Conservation (phyloP, 2,113 vertebrate genomes). For the Cathartes aura region DNA sequence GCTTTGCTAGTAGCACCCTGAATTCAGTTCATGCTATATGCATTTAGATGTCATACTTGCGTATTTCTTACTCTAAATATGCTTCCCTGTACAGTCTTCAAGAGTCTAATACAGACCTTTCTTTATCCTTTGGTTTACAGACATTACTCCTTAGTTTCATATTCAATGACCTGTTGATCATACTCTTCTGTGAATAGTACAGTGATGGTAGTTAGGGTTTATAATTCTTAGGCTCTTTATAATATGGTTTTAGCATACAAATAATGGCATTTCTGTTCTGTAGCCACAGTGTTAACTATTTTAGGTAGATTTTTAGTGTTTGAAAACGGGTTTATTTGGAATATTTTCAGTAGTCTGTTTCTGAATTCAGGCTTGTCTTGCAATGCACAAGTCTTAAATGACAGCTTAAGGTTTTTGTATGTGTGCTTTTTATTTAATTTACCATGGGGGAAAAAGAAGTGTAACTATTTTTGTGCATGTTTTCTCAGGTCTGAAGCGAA, state of each 20-base stretch:
- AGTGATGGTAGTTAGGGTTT: neutral
- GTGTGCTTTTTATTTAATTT: neutral
- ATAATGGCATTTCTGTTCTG: neutral
- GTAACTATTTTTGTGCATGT: neutral
- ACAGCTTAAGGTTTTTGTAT: neutral
- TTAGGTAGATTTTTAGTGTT: neutral
- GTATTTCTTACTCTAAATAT: neutral
- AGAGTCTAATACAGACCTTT: neutral
- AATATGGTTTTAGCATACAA: neutral
- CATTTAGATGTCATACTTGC: neutral
- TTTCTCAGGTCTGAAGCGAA: neutral
- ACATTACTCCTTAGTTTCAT: neutral
- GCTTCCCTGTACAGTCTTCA: neutral
- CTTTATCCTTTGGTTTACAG: neutral
- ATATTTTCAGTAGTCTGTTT: neutral
- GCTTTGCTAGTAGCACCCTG: neutral
- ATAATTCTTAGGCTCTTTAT: neutral
- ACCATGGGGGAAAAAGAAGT: neutral
- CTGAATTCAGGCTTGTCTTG: neutral
- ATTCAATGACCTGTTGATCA: neutral
- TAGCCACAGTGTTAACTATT: neutral
- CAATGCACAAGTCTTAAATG: neutral
- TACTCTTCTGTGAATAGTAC: neutral
- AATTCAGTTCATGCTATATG: neutral
- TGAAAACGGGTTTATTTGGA: neutral